Percentiles rank a stretch among this genome's conserved stretches.
phyloP scores from a whole-genome alignment of 2,113 vertebrate genomes.

The Eublepharis macularius region DNA sequence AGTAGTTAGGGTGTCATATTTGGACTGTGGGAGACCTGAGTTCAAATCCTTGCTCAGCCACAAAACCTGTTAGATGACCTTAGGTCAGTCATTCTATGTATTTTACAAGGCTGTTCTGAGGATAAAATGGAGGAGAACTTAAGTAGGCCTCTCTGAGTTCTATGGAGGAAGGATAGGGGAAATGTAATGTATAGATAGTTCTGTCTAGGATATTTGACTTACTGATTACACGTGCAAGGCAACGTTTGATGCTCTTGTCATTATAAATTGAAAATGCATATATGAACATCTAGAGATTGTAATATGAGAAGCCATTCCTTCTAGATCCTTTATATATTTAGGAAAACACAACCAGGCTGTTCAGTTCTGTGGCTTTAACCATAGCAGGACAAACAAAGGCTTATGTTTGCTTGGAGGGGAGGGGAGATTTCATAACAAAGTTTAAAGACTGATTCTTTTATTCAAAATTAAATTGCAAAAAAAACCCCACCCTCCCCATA shows the following conservation, averaged over 20 bases:
- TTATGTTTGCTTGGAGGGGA: background rate
- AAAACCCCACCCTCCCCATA: background rate
- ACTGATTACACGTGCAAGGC: background rate
- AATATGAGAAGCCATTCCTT: background rate
- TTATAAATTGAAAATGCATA: background rate
- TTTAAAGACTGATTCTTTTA: background rate
- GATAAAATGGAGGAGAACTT: too few species aligned
- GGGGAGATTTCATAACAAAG: background rate
- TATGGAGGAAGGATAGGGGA: too few species aligned
- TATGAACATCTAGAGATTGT: background rate
- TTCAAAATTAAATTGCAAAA: background rate
- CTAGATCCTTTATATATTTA: background rate
- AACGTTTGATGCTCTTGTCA: background rate
- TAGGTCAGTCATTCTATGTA: too few species aligned
- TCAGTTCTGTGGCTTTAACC: background rate
- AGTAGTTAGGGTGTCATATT: too few species aligned
- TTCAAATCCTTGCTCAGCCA: too few species aligned
- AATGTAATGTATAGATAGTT: too few species aligned
- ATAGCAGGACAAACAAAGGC: background rate
- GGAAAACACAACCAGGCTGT: background rate
- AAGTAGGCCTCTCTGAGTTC: too few species aligned
- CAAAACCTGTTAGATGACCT: too few species aligned
- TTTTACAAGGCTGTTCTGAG: too few species aligned
- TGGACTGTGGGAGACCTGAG: too few species aligned
- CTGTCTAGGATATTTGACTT: background rate